phyloP scores from a whole-genome alignment of 1,140 invertebrate genomes.

The Yoshiicerus persimilis region DNA sequence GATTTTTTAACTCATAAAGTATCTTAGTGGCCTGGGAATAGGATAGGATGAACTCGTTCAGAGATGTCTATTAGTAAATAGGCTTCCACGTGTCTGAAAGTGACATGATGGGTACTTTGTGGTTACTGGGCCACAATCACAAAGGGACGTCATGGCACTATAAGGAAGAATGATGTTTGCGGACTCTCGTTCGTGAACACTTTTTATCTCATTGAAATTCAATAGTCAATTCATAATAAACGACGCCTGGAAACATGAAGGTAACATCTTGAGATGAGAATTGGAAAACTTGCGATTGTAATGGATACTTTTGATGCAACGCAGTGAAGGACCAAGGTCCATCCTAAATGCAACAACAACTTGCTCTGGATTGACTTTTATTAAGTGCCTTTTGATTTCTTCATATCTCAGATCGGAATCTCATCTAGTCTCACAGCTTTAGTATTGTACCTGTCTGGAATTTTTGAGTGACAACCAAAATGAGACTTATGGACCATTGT shows the following conservation, averaged over 20 bases:
- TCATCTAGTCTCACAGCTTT: not conserved
- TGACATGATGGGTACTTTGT: not conserved
- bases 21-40: not conserved
- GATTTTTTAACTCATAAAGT: not conserved
- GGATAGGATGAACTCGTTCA: not conserved
- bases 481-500: not conserved
- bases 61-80: not conserved
- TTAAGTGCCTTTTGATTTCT: conserved; percentile 1
- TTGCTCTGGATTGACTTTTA: not conserved
- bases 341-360: not conserved
- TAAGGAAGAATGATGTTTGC: not conserved
- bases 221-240: not conserved
- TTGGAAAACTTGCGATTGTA: not conserved
- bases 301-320: too few relatives aligned
- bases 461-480: not conserved
- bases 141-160: not conserved
- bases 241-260: not conserved
- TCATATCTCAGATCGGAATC: not conserved
- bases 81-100: not conserved
- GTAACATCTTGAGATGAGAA: not conserved
- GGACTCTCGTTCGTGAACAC: not conserved
- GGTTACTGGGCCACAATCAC: not conserved
- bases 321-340: too few relatives aligned
- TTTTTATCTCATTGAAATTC: not conserved
- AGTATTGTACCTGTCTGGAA: not conserved